phyloP scores from a whole-genome alignment of 1,140 invertebrate genomes.

The Drosophila hydei region DNA sequence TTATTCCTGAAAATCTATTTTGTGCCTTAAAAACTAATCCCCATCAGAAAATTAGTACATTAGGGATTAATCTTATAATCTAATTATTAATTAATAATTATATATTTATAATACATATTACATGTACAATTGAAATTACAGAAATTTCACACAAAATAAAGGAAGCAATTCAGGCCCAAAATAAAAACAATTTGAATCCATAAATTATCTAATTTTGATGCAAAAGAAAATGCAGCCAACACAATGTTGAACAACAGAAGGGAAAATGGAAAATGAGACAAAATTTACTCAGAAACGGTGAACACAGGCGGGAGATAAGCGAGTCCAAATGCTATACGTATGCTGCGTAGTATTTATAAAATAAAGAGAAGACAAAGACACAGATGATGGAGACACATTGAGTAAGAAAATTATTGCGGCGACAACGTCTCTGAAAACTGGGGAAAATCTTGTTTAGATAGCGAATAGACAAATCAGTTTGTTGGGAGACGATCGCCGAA shows the following conservation, averaged over 20 bases:
- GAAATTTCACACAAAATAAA: background rate
- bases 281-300: constrained; percentile 35
- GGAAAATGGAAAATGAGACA: constrained; percentile 10
- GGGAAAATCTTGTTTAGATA: constrained; percentile 66
- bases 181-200: background rate
- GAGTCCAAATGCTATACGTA: background rate
- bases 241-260: constrained; percentile 65
- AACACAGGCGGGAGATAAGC: constrained; percentile 28
- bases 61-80: too few relatives aligned
- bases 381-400: constrained; percentile 39
- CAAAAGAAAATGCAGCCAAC: constrained; percentile 24
- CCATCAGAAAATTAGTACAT: too few relatives aligned
- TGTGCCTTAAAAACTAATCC: too few relatives aligned
- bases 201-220: constrained; percentile 21
- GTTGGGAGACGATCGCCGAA: constrained; percentile 81
- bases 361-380: constrained; percentile 52
- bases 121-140: too few relatives aligned
- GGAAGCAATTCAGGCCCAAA: background rate
- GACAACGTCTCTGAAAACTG: constrained; percentile 25
- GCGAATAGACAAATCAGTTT: constrained; percentile 70
- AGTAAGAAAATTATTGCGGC: constrained; percentile 26
- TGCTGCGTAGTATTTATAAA: constrained; percentile 58
- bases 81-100: too few relatives aligned
- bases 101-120: too few relatives aligned
- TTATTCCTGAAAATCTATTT: too few relatives aligned